phyloP scores from a whole-genome alignment of 1,140 invertebrate genomes.

The Rhizoglyphus robini region DNA sequence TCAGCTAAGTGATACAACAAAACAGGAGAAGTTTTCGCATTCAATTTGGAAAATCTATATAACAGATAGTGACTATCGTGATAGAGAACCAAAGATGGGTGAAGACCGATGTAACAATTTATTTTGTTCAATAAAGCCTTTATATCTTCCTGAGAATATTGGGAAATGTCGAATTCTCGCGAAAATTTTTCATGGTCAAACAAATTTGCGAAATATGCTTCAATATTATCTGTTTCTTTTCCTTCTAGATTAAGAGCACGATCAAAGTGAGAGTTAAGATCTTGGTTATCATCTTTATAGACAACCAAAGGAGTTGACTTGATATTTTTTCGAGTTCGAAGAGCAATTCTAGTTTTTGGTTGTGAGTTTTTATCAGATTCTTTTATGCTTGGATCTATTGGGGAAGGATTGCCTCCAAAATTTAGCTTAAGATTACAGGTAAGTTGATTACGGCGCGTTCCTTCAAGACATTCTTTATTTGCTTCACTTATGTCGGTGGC shows the following conservation, averaged over 20 bases:
- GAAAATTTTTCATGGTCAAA: neutral
- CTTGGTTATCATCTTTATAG: neutral
- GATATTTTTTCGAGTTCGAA: neutral
- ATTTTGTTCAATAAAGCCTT: neutral
- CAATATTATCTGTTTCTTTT: neutral
- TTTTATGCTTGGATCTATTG: neutral
- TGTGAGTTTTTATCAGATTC: neutral
- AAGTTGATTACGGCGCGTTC: neutral
- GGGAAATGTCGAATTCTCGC: neutral
- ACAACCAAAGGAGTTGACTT: too few species aligned
- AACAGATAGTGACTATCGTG: neutral
- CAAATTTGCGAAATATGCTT: neutral
- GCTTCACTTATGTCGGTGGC: neutral
- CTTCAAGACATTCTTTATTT: neutral
- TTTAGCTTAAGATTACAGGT: too few species aligned
- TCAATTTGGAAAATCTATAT: neutral
- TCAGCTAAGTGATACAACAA: slow-evolving; percentile 16
- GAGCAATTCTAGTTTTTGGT: neutral
- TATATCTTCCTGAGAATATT: neutral
- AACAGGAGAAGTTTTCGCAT: neutral
- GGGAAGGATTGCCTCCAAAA: too few species aligned
- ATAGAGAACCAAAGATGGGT: slow-evolving; percentile 11
- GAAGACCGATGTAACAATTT: neutral
- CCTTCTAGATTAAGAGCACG: too few species aligned
- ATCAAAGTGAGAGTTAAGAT: too few species aligned